These are phyloP conservation scores for Atta texana DNA, from an alignment of 1,140 invertebrate genomes.

Conservation along the genomic window DNA sequence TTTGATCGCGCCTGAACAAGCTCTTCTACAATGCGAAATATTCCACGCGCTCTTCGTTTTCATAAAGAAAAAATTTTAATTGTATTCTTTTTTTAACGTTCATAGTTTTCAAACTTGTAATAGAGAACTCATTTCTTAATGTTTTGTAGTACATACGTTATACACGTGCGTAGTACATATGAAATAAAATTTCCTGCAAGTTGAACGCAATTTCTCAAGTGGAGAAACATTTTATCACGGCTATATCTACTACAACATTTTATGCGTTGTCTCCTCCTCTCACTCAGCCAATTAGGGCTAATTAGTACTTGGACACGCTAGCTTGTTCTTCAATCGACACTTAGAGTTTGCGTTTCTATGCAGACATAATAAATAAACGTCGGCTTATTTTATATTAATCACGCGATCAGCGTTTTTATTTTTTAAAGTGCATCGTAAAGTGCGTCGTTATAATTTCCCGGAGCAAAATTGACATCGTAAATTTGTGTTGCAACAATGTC, in stretches of 20 bases:
- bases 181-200: neutral
- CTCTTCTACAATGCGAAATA: slow-evolving; percentile 2
- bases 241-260: slow-evolving; percentile 20
- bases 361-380: slow-evolving; percentile 21
- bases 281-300: slow-evolving; percentile 28
- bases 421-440: neutral
- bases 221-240: neutral
- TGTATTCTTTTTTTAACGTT: neutral
- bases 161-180: neutral
- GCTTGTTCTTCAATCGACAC: slow-evolving; percentile 18
- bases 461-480: neutral
- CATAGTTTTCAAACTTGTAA: neutral
- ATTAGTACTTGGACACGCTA: slow-evolving; percentile 41
- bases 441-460: neutral
- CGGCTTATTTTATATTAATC: slow-evolving; percentile 19
- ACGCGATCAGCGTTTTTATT: neutral
- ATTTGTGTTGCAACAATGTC: neutral
- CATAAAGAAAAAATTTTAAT: neutral
- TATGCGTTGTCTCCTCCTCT: slow-evolving; percentile 19
- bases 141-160: neutral
- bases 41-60: neutral
- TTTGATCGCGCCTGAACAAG: slow-evolving; percentile 38
- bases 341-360: neutral
- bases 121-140: neutral
- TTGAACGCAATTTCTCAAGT: neutral